These are phyloP conservation scores for Xiphias gladius DNA, from an alignment of 2,113 vertebrate genomes.

Conservation along the genomic window DNA sequence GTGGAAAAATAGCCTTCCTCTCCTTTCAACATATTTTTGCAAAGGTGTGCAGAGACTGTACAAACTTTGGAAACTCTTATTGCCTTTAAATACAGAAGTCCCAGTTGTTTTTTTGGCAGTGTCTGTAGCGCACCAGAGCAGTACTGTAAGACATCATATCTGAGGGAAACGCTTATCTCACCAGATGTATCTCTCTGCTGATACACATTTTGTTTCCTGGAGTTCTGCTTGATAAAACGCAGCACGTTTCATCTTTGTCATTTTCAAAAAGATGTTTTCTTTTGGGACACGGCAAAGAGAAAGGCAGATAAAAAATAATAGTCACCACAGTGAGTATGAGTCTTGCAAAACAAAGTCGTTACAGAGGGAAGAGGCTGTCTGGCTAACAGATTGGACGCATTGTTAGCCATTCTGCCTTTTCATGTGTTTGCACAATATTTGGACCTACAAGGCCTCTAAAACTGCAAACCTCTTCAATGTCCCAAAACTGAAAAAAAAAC, in stretches of 20 bases:
- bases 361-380: slow-evolving; percentile 14
- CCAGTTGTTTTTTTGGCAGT: slow-evolving; percentile 27
- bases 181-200: slow-evolving; percentile 50
- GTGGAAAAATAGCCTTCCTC: slow-evolving; percentile 56
- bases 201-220: slow-evolving; percentile 69
- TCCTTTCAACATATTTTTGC: slow-evolving; percentile 58
- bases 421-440: slow-evolving; percentile 51
- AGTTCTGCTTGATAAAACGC: slow-evolving; percentile 44
- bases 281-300: slow-evolving; percentile 18
- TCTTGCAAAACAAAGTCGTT: slow-evolving; percentile 14
- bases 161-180: slow-evolving; percentile 58
- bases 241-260: slow-evolving; percentile 60
- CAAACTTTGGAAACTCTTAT: slow-evolving; percentile 67
- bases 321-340: background rate
- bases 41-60: slow-evolving; percentile 32
- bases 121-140: background rate
- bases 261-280: slow-evolving; percentile 51
- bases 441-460: slow-evolving; percentile 20
- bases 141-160: slow-evolving; percentile 43
- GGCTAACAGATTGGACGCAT: slow-evolving; percentile 16
- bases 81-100: slow-evolving; percentile 27
- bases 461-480: slow-evolving; percentile 41
- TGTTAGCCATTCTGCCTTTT: slow-evolving; percentile 21
- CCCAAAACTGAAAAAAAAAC: slow-evolving; percentile 41
- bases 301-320: background rate